Base-by-base conservation (phyloP, 2,797 vertebrate genomes). In the Manis javanica region DNA sequence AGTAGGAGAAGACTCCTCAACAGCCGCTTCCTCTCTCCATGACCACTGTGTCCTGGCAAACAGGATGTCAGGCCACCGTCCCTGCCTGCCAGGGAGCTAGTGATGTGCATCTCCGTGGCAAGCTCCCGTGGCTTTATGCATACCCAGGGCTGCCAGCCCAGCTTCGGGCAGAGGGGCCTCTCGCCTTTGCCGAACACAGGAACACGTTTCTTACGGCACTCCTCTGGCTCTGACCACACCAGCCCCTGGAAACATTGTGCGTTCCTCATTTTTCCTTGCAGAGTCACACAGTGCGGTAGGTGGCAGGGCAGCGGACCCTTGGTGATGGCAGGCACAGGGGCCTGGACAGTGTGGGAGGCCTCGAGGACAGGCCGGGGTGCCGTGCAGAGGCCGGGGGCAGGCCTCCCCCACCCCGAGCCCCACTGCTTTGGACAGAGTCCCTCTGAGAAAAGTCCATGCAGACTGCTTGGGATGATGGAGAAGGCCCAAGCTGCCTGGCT, bases 401-500 rank as follows among this genome's bases (percentile, higher is more conserved):
- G 42, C 75, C 37, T 59, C n/a, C 4, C 13, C 49, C 7, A 68
- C 24, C 9, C 46, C 11, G 46, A 46, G 69, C 10, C 39, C 11
- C 46, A 23, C 9, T 46, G 21, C 0, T 21, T 49, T 29, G 13
- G 42, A 77, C 12, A 21, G 39, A 1, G 29, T 11, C 53, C 39
- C 69, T n/a, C 46, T 21, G 39, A 39, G 19, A 7, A 10, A 53
- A 24, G 21, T 59, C 18, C 10, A 0, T 24, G 34, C 34, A 13
- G 5, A 23, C 5, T 51, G 10, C 83, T 86, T 15, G 24, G 64
- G 69, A 46, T 13, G 57, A n/a, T 46, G 21, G 1, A 26, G 31
- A 13, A 0, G 21, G 23, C 37, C 64, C 29, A 0, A 0, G 0
- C 3, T 0, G 2, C 29, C 49, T 37, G 11, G 3, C 18, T 16